Evolutionary conservation across 2,888 invertebrate species (phyloP).

Genomic region (Ctenicera cuprea): DNA sequence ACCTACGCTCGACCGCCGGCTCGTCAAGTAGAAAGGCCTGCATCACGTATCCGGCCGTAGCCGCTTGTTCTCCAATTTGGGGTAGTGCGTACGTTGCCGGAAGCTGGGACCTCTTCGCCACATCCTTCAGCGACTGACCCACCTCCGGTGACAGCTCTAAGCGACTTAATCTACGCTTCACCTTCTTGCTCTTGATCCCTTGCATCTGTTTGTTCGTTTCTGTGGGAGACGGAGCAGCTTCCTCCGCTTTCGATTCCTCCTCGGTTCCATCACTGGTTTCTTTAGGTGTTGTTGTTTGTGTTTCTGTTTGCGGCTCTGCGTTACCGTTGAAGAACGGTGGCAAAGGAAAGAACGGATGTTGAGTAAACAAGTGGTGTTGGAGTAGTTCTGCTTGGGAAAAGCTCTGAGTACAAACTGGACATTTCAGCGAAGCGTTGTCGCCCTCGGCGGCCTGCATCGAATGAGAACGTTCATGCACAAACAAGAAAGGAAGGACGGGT

Average conservation of each 20-base stretch:
- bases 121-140: constrained; percentile 73
- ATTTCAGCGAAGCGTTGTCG: constrained; percentile 70
- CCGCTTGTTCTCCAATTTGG: constrained; percentile 64
- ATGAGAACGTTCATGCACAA: constrained; percentile 94
- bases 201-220: constrained; percentile 40
- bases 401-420: constrained; percentile 77
- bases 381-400: constrained; percentile 77
- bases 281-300: constrained; percentile 52
- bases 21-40: constrained; percentile 93
- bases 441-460: constrained; percentile 64
- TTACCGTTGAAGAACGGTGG: constrained; percentile 71
- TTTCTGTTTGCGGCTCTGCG: constrained; percentile 66
- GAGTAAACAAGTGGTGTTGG: constrained; percentile 79
- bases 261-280: constrained; percentile 65
- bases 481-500: constrained; percentile 91
- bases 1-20: constrained; percentile 74
- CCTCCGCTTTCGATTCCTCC: constrained; percentile 65
- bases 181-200: constrained; percentile 70
- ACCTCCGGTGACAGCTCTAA: constrained; percentile 70
- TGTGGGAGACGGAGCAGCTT: constrained; percentile 56
- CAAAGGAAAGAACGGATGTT: constrained; percentile 74
- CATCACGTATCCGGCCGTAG: constrained; percentile 81
- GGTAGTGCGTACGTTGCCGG: constrained; percentile 82
- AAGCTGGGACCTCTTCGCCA: constrained; percentile 75
- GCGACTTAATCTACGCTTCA: constrained; percentile 61